phyloP scores from a whole-genome alignment of 1,140 invertebrate species.

The Diabrotica virgifera region DNA sequence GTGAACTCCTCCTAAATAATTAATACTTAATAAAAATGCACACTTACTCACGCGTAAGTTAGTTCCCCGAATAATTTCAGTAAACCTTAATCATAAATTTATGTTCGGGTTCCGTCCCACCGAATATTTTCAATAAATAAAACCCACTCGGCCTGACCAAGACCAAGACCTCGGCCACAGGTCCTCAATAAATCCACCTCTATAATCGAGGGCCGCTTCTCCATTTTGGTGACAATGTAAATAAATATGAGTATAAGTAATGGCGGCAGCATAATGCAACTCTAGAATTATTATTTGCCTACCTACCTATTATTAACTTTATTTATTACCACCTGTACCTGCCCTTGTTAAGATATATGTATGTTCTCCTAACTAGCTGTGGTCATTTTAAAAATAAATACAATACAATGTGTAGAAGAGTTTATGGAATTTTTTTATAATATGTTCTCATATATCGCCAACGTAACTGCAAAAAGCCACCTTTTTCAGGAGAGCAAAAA shows the following conservation, averaged over 20 bases:
- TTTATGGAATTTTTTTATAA: too few species aligned
- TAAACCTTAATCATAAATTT: neutral
- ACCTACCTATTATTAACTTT: conserved; percentile 28
- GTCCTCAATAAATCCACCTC: conserved; percentile 11
- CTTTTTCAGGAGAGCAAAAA: too few species aligned
- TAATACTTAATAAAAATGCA: neutral
- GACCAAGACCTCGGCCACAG: neutral
- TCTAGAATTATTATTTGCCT: conserved; percentile 30
- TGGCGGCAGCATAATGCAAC: conserved; percentile 23
- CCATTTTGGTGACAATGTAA: conserved; percentile 24
- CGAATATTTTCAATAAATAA: conserved; percentile 19
- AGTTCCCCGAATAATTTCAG: neutral
- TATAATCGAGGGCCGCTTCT: conserved; percentile 1
- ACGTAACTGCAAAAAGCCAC: too few species aligned
- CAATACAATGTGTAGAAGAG: too few species aligned
- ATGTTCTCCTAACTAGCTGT: too few species aligned
- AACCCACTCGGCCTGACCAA: conserved; percentile 10
- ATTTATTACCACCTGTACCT: conserved; percentile 10
- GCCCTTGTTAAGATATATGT: conserved; percentile 5
- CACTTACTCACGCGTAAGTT: neutral
- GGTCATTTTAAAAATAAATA: too few species aligned
- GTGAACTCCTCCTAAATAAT: too few species aligned
- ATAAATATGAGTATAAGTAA: conserved; percentile 28
- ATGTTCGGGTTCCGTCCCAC: conserved; percentile 6
- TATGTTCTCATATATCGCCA: too few species aligned